These are phyloP conservation scores for Ceratina calcarata DNA, from an alignment of 1,140 invertebrate species.

Conservation along the genomic window DNA sequence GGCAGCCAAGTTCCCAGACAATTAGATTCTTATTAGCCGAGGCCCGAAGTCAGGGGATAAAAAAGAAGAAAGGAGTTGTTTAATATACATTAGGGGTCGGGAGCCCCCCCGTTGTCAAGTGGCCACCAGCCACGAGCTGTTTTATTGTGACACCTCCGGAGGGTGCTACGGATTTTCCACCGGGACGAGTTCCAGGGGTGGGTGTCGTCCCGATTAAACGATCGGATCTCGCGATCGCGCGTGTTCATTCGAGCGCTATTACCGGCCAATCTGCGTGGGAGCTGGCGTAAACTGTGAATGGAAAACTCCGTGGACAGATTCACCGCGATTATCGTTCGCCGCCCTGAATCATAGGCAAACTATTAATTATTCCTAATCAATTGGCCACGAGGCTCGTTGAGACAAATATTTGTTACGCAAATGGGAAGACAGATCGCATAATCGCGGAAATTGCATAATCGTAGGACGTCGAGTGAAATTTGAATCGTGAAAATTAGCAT, in stretches of 20 bases:
- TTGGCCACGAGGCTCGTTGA: no score
- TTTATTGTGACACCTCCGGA: constrained; percentile 73
- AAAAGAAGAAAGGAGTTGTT: constrained; percentile 50
- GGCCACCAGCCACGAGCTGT: constrained; percentile 69
- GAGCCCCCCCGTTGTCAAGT: constrained; percentile 66
- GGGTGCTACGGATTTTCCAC: constrained; percentile 63
- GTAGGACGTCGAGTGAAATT: no score
- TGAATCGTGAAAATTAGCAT: neutral
- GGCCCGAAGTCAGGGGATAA: constrained; percentile 15
- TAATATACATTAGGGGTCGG: constrained; percentile 67
- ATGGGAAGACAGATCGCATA: neutral
- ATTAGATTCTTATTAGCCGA: constrained; percentile 68
- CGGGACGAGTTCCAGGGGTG: constrained; percentile 52
- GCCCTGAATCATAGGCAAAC: neutral
- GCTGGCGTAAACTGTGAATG: constrained; percentile 21
- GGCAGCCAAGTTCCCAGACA: constrained; percentile 58
- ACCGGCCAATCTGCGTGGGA: constrained; percentile 75
- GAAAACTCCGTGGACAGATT: no score
- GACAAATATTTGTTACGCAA: neutral
- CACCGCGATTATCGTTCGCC: neutral
- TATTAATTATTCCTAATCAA: no score
- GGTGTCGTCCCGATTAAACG: constrained; percentile 60
- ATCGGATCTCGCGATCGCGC: constrained; percentile 49
- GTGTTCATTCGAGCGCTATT: constrained; percentile 71
- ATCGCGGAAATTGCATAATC: no score